Base-by-base conservation (phyloP, 2,113 vertebrate genomes). In the Thermophis baileyi region DNA sequence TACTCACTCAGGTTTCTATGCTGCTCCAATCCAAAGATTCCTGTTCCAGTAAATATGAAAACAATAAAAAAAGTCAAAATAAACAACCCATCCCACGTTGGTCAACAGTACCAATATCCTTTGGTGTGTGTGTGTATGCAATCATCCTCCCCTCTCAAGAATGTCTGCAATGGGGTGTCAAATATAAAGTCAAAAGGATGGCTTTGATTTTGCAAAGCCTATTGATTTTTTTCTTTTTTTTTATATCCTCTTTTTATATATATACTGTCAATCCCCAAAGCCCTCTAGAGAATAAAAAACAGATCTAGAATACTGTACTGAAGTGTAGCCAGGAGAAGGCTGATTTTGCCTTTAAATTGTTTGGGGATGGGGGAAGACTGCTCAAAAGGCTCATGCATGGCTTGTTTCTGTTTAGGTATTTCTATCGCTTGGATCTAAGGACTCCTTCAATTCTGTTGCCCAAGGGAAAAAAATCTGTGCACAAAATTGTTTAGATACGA, bases 221-320 rank as follows among this genome's bases (percentile, higher is more conserved):
- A 81, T 81, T 81, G 35, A 3, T 81, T 3, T 44, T 9, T 8
- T 1, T 20, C 10, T 12, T 6, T 2, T 10, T 35, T 3, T 69
- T 60, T 69, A n/a, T 12, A 25, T 12, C 14, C 2, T 40, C n/a
- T 81, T 81, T 40, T 74, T 74, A n/a, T n/a, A n/a, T 81, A 4
- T 30, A 81, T 44, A 18, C 6, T 40, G 69, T 22, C 18, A 81
- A 81, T 22, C 35, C 74, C 7, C 35, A 81, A 40, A 81, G 69
- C 35, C 6, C 16, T 18, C n/a, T 18, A 20, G 6, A 0, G n/a
- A n/a, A n/a, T n/a, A n/a, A n/a, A n/a, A 8, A 30, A 0, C 60
- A 69, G n/a, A 20, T 81, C 18, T n/a, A n/a, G n/a, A n/a, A n/a
- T n/a, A n/a, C n/a, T n/a, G n/a, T 81, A 81, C 74, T 44, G 7